Percentiles rank a stretch among this genome's conserved stretches.
Evolutionary conservation across 2,888 invertebrate species (phyloP).

Genomic region (Tachina fera): DNA sequence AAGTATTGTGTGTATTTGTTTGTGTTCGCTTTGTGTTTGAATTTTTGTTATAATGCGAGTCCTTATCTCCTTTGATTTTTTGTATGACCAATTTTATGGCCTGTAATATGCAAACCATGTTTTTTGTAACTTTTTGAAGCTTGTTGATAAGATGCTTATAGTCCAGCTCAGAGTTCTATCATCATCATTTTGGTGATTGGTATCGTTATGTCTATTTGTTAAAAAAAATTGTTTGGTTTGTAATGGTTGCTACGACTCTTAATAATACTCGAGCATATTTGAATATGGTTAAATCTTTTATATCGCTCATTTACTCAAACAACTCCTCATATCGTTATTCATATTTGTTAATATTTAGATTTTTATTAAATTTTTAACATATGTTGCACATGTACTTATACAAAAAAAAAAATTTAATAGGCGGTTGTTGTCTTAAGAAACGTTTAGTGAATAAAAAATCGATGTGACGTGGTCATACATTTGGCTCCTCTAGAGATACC

Average conservation of each 20-base stretch:
- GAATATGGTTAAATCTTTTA: neutral
- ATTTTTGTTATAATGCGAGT: conserved; percentile 13
- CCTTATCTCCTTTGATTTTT: conserved; percentile 18
- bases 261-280: conserved; percentile 15
- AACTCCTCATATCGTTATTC: no score
- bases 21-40: neutral
- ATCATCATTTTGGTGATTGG: conserved; percentile 36
- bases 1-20: neutral
- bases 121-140: conserved; percentile 52
- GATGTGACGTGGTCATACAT: no score
- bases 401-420: no score
- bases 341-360: no score
- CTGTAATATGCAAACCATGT: neutral
- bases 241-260: conserved; percentile 1
- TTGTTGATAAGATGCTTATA: conserved; percentile 64
- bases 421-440: no score
- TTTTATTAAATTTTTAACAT: no score
- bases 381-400: no score
- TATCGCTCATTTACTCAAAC: no score
- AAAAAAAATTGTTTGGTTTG: conserved; percentile 38
- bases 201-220: conserved; percentile 33
- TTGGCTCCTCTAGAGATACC: no score
- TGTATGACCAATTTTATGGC: neutral
- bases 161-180: conserved; percentile 19
- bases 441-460: no score